Base-by-base conservation (phyloP, 2,113 vertebrate genomes). In the Castor canadensis region DNA sequence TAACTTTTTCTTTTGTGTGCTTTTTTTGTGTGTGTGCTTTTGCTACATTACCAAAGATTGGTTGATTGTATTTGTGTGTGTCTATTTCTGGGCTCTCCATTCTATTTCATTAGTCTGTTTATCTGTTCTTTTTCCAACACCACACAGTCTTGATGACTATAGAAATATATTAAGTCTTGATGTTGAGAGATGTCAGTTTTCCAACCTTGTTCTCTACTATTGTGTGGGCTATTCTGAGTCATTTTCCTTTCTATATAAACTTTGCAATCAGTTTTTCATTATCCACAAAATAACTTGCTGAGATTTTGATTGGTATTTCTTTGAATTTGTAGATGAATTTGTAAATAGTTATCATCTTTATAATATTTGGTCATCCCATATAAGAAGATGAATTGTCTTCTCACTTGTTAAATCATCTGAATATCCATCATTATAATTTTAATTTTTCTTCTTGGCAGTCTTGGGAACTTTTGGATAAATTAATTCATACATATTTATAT, bases 331-430 rank as follows among this genome's bases (percentile, higher is more conserved):
- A n/a, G n/a, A n/a, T 76, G 11, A 75, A 43, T 30, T 81, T 81
- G 22, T 35, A 60, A 12, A 45, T 71, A 69, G 83, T 54, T 62
- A 52, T 75, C 54, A 87, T 54, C 20, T 77, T 81, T 62, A 28
- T 87, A 91, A 88, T 83, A 56, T 94, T 96, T 82, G 69, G 52
- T 81, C 40, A 75, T 10, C 12, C 19, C n/a, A 71, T 56, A 64
- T 12, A 54, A 91, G 15, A 91, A 76, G 76, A 32, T 60, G 8
- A 69, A 71, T 87, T 76, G 10, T 86, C 22, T 71, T 4, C 82
- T 20, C 9, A 45, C 47, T 87, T 84, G 84, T 87, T 87, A 94
- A 43, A 20, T 64, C 45, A 64, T 40, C 71, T 83, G 67, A 83
- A 40, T 56, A 35, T 77, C 9, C 32, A 79, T 87, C 35, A 75